Evolutionary conservation across 1,140 invertebrate genomes (phyloP), one percentile per base, ranked within the genome.

Genomic region (Rhagoletis pomonella): DNA sequence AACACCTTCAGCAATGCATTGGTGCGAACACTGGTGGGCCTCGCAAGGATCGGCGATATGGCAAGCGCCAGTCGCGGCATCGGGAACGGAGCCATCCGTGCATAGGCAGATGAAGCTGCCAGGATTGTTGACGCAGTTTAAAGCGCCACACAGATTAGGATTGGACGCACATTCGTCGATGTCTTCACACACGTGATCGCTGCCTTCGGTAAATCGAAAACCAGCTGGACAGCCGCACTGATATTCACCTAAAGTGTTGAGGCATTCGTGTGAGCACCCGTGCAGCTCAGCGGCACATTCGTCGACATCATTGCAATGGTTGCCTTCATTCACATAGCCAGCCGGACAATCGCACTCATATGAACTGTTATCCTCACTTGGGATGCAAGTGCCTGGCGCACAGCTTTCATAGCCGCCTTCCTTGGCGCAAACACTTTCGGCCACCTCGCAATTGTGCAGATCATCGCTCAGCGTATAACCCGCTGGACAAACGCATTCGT

Each of bases 211-310:
- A 42, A 95, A 90, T 7, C 94, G 94, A 91, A 95, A 97, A 12
- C 97, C 97, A 85, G 94, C 92, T n/a, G 96, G 96, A 91, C 97
- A 98, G 87, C 96, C 94, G 93, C 97, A 98, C 86, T 95, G 95
- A 92, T 97, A 98, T 89, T 96, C 96, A 44, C 97, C 97, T 88
- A 96, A 94, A 12, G 96, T 97, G 90, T 98, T 98, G 67, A 96
- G 95, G 93, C 97, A 98, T 86, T 96, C 95, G 89, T 97, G 96
- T 92, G 94, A 96, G 95, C 92, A 97, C 89, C 94, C 93, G 89
- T 95, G 96, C 3, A 95, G 96, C 88, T 96, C 96, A 1, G 95
- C 95, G 88, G 96, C 95, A 89, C 96, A 97, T 92, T 97, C 96
- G 89, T 97, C 95, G 50, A 97, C 95, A 93, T 97, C 96, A 67